Conservation (phyloP, 2,113 vertebrate species). For the Dissostichus mawsoni region DNA sequence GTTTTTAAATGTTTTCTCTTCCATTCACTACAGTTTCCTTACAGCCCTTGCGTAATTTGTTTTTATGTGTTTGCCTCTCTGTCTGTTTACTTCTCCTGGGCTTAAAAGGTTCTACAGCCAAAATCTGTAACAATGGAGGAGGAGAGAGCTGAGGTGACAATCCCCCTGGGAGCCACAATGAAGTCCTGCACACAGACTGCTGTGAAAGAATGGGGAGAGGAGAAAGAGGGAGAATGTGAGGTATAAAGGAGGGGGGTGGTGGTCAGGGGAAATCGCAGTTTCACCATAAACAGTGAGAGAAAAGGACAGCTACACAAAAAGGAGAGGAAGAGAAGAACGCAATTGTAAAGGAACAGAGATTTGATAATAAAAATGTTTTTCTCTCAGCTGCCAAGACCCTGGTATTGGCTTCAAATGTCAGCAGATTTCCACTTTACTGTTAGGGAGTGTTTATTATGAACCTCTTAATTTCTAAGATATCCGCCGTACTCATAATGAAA, state of each 20-base stretch:
- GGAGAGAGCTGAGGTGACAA: constrained; percentile 19
- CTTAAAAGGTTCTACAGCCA: constrained; percentile 40
- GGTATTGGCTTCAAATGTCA: neutral
- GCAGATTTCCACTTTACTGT: neutral
- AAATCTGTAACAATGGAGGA: constrained; percentile 52
- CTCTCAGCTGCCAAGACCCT: neutral
- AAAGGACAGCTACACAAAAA: neutral
- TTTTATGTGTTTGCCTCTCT: neutral
- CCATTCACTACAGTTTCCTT: neutral
- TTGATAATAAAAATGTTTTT: neutral
- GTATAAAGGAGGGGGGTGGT: neutral
- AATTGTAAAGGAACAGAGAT: neutral
- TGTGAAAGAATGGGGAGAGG: constrained; percentile 31
- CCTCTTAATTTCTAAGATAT: neutral
- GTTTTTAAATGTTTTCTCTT: neutral
- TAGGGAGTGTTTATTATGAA: neutral
- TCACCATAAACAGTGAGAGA: neutral
- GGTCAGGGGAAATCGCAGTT: neutral
- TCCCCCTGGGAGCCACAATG: constrained; percentile 73
- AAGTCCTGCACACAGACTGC: constrained; percentile 55
- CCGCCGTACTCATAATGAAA: neutral
- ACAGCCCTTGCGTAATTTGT: neutral
- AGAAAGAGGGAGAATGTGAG: constrained; percentile 18
- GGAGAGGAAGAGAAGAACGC: neutral
- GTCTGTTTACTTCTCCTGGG: neutral